Conservation (phyloP, 2,113 vertebrate species). For the Actinemys pallida region DNA sequence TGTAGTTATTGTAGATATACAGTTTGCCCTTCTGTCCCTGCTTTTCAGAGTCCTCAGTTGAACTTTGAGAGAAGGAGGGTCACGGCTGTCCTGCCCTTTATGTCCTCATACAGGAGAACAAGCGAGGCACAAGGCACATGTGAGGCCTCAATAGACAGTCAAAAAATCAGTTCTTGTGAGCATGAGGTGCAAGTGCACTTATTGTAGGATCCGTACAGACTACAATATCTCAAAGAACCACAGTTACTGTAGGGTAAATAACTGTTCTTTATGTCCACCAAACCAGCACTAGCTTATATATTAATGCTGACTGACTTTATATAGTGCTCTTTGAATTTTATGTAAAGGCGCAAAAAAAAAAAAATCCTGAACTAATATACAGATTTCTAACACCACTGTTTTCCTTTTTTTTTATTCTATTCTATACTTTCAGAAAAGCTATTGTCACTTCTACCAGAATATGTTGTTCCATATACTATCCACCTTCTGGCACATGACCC, state of each 20-base stretch:
- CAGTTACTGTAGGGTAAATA: background rate
- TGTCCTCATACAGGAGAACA: background rate
- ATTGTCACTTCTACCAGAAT: slow-evolving; percentile 96
- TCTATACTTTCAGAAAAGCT: slow-evolving; percentile 89
- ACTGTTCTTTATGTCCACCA: background rate
- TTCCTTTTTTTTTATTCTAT: background rate
- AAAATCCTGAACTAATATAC: background rate
- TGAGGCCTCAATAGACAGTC: background rate
- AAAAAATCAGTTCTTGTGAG: background rate
- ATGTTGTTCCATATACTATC: slow-evolving; percentile 98
- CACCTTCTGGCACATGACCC: slow-evolving; percentile 98
- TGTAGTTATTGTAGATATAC: background rate
- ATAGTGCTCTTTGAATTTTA: background rate
- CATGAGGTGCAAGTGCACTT: background rate
- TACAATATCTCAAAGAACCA: background rate
- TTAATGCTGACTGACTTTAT: background rate
- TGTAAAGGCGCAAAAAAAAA: background rate
- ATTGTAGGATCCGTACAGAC: background rate
- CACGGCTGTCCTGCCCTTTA: background rate
- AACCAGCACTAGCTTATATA: background rate
- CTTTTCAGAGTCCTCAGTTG: background rate
- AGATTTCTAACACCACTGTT: slow-evolving; percentile 48
- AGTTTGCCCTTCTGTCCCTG: background rate
- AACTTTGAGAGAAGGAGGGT: background rate
- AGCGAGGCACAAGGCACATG: background rate